These are phyloP conservation scores for Camponotus vicinus DNA, from an alignment of 1,140 invertebrate genomes.

Conservation along the genomic window DNA sequence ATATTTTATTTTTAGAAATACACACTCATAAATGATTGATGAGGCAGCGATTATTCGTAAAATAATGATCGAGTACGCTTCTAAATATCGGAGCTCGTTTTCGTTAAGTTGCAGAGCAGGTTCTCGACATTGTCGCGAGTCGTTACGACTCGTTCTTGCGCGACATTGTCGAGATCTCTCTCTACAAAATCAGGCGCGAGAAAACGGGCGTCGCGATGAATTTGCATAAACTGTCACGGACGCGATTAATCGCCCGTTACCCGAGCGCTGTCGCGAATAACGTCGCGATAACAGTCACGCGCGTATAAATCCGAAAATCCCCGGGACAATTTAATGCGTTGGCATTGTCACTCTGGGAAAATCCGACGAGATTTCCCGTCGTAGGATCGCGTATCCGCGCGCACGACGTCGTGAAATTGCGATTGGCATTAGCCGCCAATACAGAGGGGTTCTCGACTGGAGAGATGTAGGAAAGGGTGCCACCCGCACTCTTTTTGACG, in stretches of 20 bases:
- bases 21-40: too few relatives aligned
- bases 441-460: not conserved
- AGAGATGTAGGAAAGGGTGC: not conserved
- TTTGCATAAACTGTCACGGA: constrained; percentile 59
- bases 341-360: constrained; percentile 50
- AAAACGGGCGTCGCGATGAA: constrained; percentile 42
- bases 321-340: constrained; percentile 51
- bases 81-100: not conserved
- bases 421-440: constrained; percentile 1
- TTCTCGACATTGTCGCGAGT: constrained; percentile 34
- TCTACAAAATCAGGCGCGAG: constrained; percentile 3
- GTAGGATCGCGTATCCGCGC: not conserved
- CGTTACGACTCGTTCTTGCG: constrained; percentile 25
- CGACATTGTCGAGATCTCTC: not conserved
- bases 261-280: constrained; percentile 34
- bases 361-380: constrained; percentile 51
- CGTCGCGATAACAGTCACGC: constrained; percentile 54
- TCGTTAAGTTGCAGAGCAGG: not conserved
- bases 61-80: constrained; percentile 21
- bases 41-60: not conserved
- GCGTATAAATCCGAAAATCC: constrained; percentile 58
- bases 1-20: constrained; percentile 23
- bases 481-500: not conserved
- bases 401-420: constrained; percentile 37
- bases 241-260: constrained; percentile 52